These are phyloP conservation scores for Autographa pulchrina DNA, from an alignment of 2,888 invertebrate genomes.

Conservation along the genomic window DNA sequence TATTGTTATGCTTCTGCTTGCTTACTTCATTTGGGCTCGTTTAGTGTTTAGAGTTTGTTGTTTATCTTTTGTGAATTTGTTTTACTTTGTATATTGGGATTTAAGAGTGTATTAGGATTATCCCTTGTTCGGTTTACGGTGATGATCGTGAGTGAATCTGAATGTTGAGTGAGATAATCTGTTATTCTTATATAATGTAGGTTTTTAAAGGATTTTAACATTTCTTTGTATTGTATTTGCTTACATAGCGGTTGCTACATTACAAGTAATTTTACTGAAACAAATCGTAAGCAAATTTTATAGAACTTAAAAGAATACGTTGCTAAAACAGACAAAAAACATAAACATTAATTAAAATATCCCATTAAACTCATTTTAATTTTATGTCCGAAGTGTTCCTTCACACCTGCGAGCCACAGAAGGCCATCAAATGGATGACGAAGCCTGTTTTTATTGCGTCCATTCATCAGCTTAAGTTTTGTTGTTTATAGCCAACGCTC, in stretches of 20 bases:
- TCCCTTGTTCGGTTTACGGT: neutral
- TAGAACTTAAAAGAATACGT: neutral
- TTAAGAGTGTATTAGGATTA: neutral
- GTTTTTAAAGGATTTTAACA: neutral
- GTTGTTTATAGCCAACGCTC: constrained; percentile 52
- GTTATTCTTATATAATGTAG: neutral
- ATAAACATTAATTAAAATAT: constrained; percentile 31
- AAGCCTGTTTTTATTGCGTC: constrained; percentile 64
- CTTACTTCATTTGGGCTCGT: constrained; percentile 18
- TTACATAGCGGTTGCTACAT: too few species aligned
- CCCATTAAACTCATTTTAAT: constrained; percentile 34
- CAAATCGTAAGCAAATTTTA: neutral
- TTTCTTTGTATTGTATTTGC: too few species aligned
- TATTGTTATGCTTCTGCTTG: constrained; percentile 33
- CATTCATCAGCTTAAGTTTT: constrained; percentile 64
- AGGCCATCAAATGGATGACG: constrained; percentile 62
- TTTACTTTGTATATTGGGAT: neutral
- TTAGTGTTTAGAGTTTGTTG: constrained; percentile 8
- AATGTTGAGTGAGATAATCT: neutral
- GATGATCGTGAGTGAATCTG: neutral
- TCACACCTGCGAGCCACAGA: constrained; percentile 66
- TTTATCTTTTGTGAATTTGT: neutral
- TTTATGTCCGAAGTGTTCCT: constrained; percentile 55
- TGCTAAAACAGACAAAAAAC: neutral
- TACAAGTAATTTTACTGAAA: neutral